These are phyloP conservation scores for Drosophila quadrilineata DNA, from an alignment of 1,140 invertebrate species.

Conservation along the genomic window DNA sequence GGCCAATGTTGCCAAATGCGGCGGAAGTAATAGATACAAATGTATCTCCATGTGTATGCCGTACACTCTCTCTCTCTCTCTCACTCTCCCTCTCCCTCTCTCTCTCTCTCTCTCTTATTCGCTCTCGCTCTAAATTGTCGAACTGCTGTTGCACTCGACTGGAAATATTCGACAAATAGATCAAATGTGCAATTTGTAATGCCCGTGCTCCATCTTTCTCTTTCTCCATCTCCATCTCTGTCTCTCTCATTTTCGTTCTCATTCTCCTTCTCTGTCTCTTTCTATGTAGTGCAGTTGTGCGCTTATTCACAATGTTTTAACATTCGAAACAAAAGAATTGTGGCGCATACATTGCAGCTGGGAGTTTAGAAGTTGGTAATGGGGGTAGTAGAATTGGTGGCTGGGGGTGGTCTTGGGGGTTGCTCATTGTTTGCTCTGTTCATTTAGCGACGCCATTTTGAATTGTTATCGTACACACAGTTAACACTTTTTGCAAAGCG, in stretches of 20 bases:
- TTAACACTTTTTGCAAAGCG: too few species aligned
- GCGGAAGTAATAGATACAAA: conserved; percentile 64
- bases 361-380: too few species aligned
- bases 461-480: too few species aligned
- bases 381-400: too few species aligned
- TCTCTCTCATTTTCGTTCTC: neutral
- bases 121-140: conserved; percentile 17
- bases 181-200: conserved; percentile 41
- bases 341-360: too few species aligned
- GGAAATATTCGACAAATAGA: conserved; percentile 66
- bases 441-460: neutral
- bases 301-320: too few species aligned
- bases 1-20: conserved; percentile 54
- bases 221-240: neutral
- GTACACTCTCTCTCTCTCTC: neutral
- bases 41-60: conserved; percentile 24
- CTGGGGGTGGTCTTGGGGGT: too few species aligned
- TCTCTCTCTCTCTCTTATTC: neutral
- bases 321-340: too few species aligned
- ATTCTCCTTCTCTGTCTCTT: too few species aligned
- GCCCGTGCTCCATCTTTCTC: neutral
- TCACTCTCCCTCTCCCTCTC: neutral
- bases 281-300: neutral
- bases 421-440: neutral
- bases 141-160: conserved; percentile 41